A percentile compares a stretch with the other conserved stretches of the same genome.
These are phyloP conservation scores for Uropsilus gracilis DNA, from an alignment of 2,113 vertebrate genomes.

Conservation along the genomic window DNA sequence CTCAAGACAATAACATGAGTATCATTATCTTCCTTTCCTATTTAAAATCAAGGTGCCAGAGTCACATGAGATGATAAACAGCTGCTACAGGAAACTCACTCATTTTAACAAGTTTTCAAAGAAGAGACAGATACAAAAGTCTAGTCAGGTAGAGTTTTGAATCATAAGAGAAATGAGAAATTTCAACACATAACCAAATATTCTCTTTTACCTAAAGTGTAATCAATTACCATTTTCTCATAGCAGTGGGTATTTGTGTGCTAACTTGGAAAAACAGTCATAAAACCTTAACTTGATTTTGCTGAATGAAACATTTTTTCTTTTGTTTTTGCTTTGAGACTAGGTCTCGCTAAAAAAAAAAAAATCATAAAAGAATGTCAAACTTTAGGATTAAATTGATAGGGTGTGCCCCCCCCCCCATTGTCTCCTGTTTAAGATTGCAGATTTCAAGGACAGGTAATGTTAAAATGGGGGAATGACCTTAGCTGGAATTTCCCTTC, in stretches of 20 bases:
- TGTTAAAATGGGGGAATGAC: too few species aligned
- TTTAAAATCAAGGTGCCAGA: constrained; percentile 27
- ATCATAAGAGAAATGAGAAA: neutral
- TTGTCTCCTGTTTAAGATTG: too few species aligned
- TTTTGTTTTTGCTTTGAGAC: too few species aligned
- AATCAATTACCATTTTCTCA: neutral
- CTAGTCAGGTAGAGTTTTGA: neutral
- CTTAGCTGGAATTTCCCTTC: too few species aligned
- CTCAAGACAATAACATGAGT: neutral
- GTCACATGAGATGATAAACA: neutral
- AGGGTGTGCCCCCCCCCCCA: too few species aligned
- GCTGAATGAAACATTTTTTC: neutral
- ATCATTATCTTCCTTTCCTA: neutral
- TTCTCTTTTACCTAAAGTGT: neutral
- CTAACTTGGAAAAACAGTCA: neutral
- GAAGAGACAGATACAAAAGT: neutral
- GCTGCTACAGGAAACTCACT: neutral
- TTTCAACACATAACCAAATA: neutral
- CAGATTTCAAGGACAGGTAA: too few species aligned
- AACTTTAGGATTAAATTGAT: neutral
- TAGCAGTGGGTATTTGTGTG: neutral
- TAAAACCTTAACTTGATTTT: neutral
- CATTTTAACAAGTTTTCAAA: neutral
- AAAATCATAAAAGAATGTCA: neutral
- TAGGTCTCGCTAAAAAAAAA: too few species aligned